Conservation (phyloP, 2,888 invertebrate genomes). For the Sphaerophoria taeniata region DNA sequence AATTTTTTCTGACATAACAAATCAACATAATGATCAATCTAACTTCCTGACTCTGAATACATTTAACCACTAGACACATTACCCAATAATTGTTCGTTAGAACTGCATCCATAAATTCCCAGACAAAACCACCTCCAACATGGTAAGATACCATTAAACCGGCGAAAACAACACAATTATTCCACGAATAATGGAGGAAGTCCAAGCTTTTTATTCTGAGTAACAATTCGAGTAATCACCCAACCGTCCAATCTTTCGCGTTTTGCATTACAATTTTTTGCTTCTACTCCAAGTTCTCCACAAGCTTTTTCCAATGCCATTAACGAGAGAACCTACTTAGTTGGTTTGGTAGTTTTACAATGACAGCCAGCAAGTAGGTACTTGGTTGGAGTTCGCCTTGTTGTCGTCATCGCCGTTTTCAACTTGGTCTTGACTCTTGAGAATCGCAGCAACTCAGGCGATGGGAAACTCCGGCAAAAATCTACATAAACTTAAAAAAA, state of each 20-base stretch:
- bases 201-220: slow-evolving; percentile 62
- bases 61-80: slow-evolving; percentile 22
- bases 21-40: slow-evolving; percentile 59
- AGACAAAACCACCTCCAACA: slow-evolving; percentile 32
- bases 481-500: slow-evolving; percentile 13
- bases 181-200: slow-evolving; percentile 58
- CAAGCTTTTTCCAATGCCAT: slow-evolving; percentile 39
- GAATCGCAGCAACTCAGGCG: slow-evolving; percentile 45
- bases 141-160: background rate
- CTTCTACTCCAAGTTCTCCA: background rate
- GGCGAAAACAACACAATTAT: slow-evolving; percentile 33
- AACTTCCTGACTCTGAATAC: slow-evolving; percentile 10
- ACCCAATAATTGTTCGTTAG: slow-evolving; percentile 19
- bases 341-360: slow-evolving; percentile 7
- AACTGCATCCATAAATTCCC: slow-evolving; percentile 48
- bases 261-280: slow-evolving; percentile 65
- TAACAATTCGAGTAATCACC: slow-evolving; percentile 48
- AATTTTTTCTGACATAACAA: no score
- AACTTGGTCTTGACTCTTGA: slow-evolving; percentile 72
- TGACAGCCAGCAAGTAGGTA: slow-evolving; percentile 1
- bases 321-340: slow-evolving; percentile 31
- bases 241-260: slow-evolving; percentile 67
- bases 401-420: slow-evolving; percentile 21
- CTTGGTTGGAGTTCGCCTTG: slow-evolving; percentile 12
- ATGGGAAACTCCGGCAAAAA: slow-evolving; percentile 57